Base-by-base conservation (phyloP, 2,113 vertebrate species). In the Hypocryptadius cinnamomeus region DNA sequence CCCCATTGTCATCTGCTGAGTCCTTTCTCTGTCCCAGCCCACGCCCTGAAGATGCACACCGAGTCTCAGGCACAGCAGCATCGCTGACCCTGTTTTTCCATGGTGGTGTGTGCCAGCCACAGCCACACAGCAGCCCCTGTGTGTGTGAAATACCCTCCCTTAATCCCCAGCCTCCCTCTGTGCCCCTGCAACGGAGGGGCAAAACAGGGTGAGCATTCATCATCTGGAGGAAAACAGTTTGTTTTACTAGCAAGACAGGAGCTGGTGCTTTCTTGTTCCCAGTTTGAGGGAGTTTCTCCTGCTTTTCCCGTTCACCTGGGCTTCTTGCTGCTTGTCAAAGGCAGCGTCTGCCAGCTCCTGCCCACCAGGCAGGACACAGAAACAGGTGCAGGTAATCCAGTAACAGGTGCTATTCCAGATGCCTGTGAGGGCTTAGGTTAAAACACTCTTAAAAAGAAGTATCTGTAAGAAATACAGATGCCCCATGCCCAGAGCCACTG, bases 1-100 rank as follows among this genome's bases (percentile, higher is more conserved):
- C n/a, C 73, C 70, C 80, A 82, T 54, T 95, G 91, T 93, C 94
- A 94, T 79, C 56, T 71, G 65, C 72, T 53, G 84, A 91, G 84
- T 85, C 86, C 71, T 71, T 45, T 69, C 88, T 63, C 48, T 57
- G 50, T 73, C 37, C 53, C 71, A 79, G 50, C 87, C 81, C 73
- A 77, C 23, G 2, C 70, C 85, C 81, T 10, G 39, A 94, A 94
- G 91, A 78, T 56, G 81, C 74, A 12, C 89, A 87, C 73, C 17
- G 21, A 82, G 57, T 53, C 37, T 64, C 1, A 8, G 82, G 84
- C 64, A n/a, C 35, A 45, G 68, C 39, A 50, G 69, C 51, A 78
- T 69, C 51, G 3, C 65, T 83, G 92, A 78, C 60, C 72, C 37
- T 59, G 61, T n/a, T 94, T 94, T 90, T 93, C 88, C 85, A 18